These are phyloP conservation scores for Ageneiosus marmoratus DNA, from an alignment of 2,113 vertebrate genomes.

Conservation along the genomic window DNA sequence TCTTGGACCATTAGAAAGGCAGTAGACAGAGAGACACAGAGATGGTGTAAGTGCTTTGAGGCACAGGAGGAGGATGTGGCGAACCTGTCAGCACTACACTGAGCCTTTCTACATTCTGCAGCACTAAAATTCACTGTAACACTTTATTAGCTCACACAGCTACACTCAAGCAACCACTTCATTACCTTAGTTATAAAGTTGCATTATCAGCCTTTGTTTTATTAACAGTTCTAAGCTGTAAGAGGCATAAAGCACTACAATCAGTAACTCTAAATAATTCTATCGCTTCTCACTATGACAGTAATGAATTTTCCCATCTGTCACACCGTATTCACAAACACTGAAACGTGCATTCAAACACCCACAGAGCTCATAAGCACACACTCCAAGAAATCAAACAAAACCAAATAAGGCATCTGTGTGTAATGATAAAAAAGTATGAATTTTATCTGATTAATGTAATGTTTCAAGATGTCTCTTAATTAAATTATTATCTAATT, in stretches of 20 bases:
- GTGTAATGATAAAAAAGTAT: background rate
- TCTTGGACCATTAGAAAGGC: conserved; percentile 23
- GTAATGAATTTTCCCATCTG: conserved; percentile 18
- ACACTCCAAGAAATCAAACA: background rate
- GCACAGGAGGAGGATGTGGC: conserved; percentile 19
- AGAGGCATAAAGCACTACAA: conserved; percentile 67
- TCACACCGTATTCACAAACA: background rate
- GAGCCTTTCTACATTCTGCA: conserved; percentile 4
- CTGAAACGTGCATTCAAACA: background rate
- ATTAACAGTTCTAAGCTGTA: conserved; percentile 61
- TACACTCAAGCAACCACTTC: conserved; percentile 27
- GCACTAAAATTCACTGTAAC: background rate
- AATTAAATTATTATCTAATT: no score
- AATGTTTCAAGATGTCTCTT: no score
- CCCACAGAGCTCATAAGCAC: conserved; percentile 1
- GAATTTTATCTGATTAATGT: background rate
- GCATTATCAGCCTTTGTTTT: conserved; percentile 64
- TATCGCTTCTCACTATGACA: conserved; percentile 56
- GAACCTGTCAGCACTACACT: conserved; percentile 19
- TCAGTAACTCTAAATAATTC: conserved; percentile 72
- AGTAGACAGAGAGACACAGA: conserved; percentile 15
- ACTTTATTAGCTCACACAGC: conserved; percentile 20
- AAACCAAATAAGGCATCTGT: background rate
- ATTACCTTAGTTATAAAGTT: conserved; percentile 61
- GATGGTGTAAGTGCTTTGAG: conserved; percentile 49